phyloP scores from a whole-genome alignment of 2,113 vertebrate genomes.

The Cynocephalus volans region DNA sequence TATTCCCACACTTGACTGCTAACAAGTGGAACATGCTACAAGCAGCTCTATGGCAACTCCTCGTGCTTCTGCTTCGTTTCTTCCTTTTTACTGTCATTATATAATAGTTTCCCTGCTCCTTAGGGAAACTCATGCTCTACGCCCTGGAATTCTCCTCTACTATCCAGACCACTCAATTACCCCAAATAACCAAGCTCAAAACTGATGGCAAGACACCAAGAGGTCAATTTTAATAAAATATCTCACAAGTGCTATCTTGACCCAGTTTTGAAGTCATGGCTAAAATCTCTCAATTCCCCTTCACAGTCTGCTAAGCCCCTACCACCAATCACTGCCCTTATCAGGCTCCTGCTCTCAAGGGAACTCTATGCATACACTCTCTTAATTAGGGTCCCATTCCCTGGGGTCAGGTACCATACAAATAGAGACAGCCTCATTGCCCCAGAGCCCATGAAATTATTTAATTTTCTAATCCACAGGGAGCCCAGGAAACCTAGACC shows the following conservation, averaged over 20 bases:
- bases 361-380: not conserved
- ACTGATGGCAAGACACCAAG: not conserved
- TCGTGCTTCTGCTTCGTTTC: not conserved
- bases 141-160: not conserved
- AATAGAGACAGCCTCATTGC: not conserved
- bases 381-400: not conserved
- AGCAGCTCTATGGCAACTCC: not conserved
- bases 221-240: not conserved
- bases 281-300: not conserved
- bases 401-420: not conserved
- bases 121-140: not conserved
- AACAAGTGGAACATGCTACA: not conserved
- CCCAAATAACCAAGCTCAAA: not conserved
- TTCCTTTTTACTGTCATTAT: not conserved
- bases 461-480: not conserved
- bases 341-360: not conserved
- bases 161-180: not conserved
- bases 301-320: not conserved
- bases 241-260: not conserved
- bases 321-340: not conserved
- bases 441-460: not conserved
- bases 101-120: not conserved
- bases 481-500: not conserved
- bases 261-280: not conserved
- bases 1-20: not conserved